Conservation (phyloP, 2,888 invertebrate species). For the Sarcophaga variegata region DNA sequence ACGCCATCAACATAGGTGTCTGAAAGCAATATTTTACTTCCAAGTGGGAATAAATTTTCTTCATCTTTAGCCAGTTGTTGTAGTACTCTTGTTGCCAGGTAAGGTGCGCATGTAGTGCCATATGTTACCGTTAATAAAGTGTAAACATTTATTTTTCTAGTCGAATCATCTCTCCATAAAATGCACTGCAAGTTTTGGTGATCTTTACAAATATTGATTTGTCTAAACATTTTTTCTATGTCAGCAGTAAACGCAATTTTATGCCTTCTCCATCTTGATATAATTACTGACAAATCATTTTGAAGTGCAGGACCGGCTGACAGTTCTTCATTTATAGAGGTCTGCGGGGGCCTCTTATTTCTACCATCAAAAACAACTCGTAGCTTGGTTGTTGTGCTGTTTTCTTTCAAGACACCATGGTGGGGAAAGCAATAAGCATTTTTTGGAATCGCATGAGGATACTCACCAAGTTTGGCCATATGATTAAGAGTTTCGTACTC, state of each 20-base stretch:
- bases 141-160: constrained; percentile 33
- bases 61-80: constrained; percentile 50
- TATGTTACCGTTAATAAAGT: constrained; percentile 12
- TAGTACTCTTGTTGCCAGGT: constrained; percentile 43
- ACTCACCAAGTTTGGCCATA: constrained; percentile 50
- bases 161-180: constrained; percentile 25
- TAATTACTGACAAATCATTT: constrained; percentile 41
- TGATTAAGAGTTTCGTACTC: constrained; percentile 38
- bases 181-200: constrained; percentile 46
- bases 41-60: constrained; percentile 16
- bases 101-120: constrained; percentile 44
- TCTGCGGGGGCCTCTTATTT: constrained; percentile 19
- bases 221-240: constrained; percentile 56
- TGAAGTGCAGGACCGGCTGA: constrained; percentile 42
- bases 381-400: too few species aligned
- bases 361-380: not conserved
- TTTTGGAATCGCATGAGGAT: constrained; percentile 38
- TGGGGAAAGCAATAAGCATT: constrained; percentile 36
- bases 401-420: too few species aligned
- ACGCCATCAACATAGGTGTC: constrained; percentile 46
- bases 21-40: constrained; percentile 22
- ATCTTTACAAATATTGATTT: constrained; percentile 36
- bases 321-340: constrained; percentile 44
- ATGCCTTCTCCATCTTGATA: constrained; percentile 45
- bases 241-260: constrained; percentile 45